Conservation (phyloP, 2,888 invertebrate genomes). For the Harpalus rubripes region DNA sequence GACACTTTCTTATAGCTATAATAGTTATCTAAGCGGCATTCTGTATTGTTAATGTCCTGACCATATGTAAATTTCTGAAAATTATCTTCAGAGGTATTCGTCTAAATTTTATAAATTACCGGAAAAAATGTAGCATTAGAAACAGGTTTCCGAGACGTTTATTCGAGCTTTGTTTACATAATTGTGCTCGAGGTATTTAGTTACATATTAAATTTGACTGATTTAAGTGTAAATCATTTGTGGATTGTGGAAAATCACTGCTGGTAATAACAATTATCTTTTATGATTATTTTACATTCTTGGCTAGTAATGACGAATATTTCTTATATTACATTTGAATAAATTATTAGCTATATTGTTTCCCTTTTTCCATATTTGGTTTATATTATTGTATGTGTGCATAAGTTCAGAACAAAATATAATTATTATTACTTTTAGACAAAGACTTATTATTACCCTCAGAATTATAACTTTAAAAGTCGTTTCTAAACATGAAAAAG, state of each 20-base stretch:
- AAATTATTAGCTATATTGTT: neutral
- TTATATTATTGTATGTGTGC: neutral
- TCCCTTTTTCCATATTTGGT: neutral
- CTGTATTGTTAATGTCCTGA: conserved; percentile 61
- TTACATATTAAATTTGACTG: conserved; percentile 64
- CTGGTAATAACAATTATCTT: conserved; percentile 11
- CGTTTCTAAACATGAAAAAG: too few relatives aligned
- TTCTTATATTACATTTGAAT: neutral
- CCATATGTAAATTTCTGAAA: conserved; percentile 63
- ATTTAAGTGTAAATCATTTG: conserved; percentile 51
- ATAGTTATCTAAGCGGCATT: conserved; percentile 53
- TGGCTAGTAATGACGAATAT: neutral
- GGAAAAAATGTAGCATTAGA: conserved; percentile 62
- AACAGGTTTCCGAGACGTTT: conserved; percentile 48
- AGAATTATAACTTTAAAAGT: too few relatives aligned
- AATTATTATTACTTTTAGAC: too few relatives aligned
- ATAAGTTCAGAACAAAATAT: neutral
- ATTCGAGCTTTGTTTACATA: conserved; percentile 58
- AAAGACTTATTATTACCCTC: too few relatives aligned
- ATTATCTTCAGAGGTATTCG: conserved; percentile 59
- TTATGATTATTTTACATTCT: conserved; percentile 22
- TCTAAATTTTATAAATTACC: conserved; percentile 64
- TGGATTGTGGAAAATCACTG: conserved; percentile 35
- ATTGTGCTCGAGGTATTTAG: conserved; percentile 57
- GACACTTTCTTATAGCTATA: conserved; percentile 51